Evolutionary conservation across 2,113 vertebrate species (phyloP), one percentile per base, ranked within the genome.

Genomic region (Pogona vitticeps): DNA sequence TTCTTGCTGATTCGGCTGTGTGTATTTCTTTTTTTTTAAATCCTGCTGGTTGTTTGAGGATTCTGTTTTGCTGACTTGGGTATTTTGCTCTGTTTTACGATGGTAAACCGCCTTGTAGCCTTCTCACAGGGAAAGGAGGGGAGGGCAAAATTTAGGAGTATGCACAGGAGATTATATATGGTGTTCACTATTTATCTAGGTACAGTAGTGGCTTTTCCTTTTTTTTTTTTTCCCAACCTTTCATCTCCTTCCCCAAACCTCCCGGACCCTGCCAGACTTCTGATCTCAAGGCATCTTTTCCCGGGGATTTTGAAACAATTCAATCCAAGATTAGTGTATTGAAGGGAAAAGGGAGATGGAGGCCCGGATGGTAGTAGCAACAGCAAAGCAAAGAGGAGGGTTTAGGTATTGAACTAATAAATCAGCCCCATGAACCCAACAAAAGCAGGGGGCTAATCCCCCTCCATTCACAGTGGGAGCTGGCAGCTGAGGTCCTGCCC

Each of bases 261-360:
- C 10, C 28, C 1, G 31, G 20, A 46, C 40, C 79, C 23, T 56
- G 28, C 15, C 75, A 9, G 0, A 7, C 36, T 20, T 38, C 15
- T 46, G 72, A 23, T n/a, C 21, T 38, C 21, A 65, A 42, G 82
- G 81, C 33, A 61, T 20, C 21, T 82, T 65, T 87, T 40, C 42
- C 63, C 76, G 23, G 80, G 86, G 65, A 68, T 82, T 82, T 38
- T 15, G 14, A 82, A 82, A 58, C 63, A 38, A 76, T 81, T 76
- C 80, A 68, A 17, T 58, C 31, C 68, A 61, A 77, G 75, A 85
- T 85, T 85, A 85, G 73, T 63, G 1, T 33, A 36, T 36, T 2
- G 73, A 33, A 15, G 15, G 38, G 56, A 1, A 10, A 68, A 15
- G 9, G 46, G 20, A 23, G 20, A 12, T 7, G 9, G 76, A 1